phyloP scores from a whole-genome alignment of 2,888 invertebrate genomes.

The Agrenia bidenticulata region DNA sequence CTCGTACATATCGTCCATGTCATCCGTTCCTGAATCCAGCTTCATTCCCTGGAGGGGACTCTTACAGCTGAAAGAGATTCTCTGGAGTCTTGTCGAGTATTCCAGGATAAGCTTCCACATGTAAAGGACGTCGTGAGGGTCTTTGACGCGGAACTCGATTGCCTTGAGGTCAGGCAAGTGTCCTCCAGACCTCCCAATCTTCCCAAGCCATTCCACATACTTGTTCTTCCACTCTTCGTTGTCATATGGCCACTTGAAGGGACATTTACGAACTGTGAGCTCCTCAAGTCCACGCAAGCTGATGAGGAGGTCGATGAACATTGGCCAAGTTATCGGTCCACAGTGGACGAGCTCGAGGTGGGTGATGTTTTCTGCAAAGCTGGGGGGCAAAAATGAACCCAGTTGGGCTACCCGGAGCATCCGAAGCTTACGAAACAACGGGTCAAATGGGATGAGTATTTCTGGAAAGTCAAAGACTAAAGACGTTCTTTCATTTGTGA shows the following conservation, averaged over 20 bases:
- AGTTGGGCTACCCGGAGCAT: conserved; percentile 1
- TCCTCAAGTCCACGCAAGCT: neutral
- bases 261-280: conserved; percentile 2
- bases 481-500: conserved; percentile 5
- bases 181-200: conserved; percentile 5
- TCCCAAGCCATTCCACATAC: conserved; percentile 6
- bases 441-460: neutral
- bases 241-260: conserved; percentile 22
- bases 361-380: conserved; percentile 2
- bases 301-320: conserved; percentile 9
- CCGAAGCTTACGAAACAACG: conserved; percentile 2
- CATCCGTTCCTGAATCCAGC: conserved; percentile 10
- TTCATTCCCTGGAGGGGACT: conserved; percentile 10
- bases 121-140: conserved; percentile 21
- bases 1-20: conserved; percentile 19
- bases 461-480: neutral
- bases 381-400: neutral
- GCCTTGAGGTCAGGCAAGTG: conserved; percentile 12
- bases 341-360: conserved; percentile 16
- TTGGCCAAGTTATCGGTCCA: conserved; percentile 15
- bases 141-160: conserved; percentile 18
- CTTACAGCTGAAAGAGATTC: conserved; percentile 17
- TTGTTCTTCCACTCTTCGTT: conserved; percentile 18
- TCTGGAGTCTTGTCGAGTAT: conserved; percentile 8
- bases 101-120: conserved; percentile 13